Percentiles rank a stretch among this genome's conserved stretches.
Conservation (phyloP, 2,797 vertebrate species). For the Netta rufina region DNA sequence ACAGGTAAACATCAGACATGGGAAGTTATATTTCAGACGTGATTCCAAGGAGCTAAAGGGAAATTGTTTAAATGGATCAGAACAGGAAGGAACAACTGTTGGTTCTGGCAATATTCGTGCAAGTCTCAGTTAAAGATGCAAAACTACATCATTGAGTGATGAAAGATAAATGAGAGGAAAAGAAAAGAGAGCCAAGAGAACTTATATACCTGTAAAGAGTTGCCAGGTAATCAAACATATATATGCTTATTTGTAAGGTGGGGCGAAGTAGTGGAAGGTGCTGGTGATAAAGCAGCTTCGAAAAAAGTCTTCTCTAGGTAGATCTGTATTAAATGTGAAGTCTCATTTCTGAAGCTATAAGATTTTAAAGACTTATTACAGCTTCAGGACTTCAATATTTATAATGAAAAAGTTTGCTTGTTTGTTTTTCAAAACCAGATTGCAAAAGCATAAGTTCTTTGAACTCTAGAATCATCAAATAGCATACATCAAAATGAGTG, state of each 20-base stretch:
- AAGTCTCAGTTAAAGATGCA: neutral
- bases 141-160: neutral
- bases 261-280: neutral
- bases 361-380: neutral
- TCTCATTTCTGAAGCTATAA: neutral
- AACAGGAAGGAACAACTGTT: neutral
- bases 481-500: neutral
- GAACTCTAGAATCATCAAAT: neutral
- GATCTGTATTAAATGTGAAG: neutral
- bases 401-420: neutral
- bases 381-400: neutral
- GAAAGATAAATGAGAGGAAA: slow-evolving; percentile 38
- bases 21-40: neutral
- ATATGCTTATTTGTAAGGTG: neutral
- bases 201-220: neutral
- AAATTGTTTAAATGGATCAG: rapidly evolving
- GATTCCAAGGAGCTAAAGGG: neutral
- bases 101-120: neutral
- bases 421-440: neutral
- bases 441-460: neutral
- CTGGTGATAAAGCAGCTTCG: neutral
- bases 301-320: neutral
- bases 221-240: neutral
- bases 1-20: neutral
- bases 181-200: neutral